A percentile compares a stretch with the other conserved stretches of the same genome.
These are phyloP conservation scores for Chymomyza costata DNA, from an alignment of 1,140 invertebrate genomes.

Conservation along the genomic window DNA sequence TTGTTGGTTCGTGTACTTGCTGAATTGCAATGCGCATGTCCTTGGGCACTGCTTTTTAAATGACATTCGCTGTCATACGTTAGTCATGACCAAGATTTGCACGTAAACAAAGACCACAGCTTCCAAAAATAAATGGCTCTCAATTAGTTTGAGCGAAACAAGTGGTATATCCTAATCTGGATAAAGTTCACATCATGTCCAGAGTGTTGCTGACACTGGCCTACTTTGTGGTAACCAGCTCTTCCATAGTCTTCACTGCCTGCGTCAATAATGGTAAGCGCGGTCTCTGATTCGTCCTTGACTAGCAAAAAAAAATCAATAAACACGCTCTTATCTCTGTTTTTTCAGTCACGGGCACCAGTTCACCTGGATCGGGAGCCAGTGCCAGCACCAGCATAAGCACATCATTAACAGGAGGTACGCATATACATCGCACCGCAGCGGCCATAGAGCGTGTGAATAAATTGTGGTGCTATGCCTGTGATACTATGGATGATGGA, in stretches of 20 bases:
- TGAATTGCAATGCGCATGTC: conserved; percentile 39
- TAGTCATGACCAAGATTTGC: too few relatives aligned
- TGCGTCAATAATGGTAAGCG: conserved; percentile 59
- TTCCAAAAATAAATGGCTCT: conserved; percentile 18
- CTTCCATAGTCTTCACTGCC: conserved; percentile 59
- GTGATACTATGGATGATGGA: conserved; percentile 84
- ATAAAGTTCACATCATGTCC: conserved; percentile 39
- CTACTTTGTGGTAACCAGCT: conserved; percentile 55
- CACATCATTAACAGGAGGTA: conserved; percentile 54
- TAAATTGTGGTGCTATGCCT: conserved; percentile 87
- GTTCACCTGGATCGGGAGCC: conserved; percentile 73
- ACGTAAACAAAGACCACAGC: conserved; percentile 22
- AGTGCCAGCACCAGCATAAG: conserved; percentile 18
- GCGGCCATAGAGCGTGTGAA: conserved; percentile 83
- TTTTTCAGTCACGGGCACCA: conserved; percentile 73
- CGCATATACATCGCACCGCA: conserved; percentile 81
- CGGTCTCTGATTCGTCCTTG: conserved; percentile 22
- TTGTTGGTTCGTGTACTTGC: conserved; percentile 9
- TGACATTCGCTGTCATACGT: conserved; percentile 32
- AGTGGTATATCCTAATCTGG: conserved; percentile 29
- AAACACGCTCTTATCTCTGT: conserved; percentile 7
- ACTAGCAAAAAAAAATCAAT: conserved; percentile 55
- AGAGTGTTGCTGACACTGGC: conserved; percentile 46
- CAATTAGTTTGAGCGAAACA: conserved; percentile 4
- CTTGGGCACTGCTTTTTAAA: not conserved